Conservation (phyloP, 2,797 vertebrate genomes). For the Hyperoplus lanceolatus region DNA sequence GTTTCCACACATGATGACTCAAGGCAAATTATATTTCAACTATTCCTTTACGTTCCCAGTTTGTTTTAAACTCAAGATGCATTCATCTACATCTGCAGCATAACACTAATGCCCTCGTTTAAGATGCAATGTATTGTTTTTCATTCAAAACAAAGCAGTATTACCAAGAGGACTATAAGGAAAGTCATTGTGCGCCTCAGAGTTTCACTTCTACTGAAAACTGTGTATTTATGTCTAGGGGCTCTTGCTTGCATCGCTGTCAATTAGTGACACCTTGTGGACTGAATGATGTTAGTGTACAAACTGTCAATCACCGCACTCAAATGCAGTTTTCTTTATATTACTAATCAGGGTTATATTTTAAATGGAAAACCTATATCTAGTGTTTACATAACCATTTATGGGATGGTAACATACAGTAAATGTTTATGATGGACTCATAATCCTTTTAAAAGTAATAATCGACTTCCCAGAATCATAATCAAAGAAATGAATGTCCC, state of each 20-base stretch:
- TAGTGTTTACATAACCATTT: not conserved
- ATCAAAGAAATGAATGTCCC: not conserved
- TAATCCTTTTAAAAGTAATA: not conserved
- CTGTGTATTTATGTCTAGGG: not conserved
- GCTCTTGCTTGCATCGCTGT: constrained; percentile 42
- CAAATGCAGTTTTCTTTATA: not conserved
- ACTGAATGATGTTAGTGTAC: constrained; percentile 1
- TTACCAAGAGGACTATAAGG: not conserved
- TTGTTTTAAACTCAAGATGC: not conserved
- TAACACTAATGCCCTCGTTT: too few species aligned
- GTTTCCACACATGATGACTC: not conserved
- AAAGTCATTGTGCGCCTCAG: not conserved
- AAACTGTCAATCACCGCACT: not conserved
- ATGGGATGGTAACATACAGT: not conserved
- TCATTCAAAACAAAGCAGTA: not conserved
- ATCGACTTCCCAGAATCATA: not conserved
- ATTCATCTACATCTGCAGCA: not conserved
- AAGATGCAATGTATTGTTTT: not conserved
- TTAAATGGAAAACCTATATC: not conserved
- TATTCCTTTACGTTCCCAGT: not conserved
- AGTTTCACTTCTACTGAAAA: not conserved
- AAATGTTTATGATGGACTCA: not conserved
- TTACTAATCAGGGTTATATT: not conserved
- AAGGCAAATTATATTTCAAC: not conserved
- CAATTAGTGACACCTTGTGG: constrained; percentile 79